Conservation (phyloP, 2,888 invertebrate species). For the Apocheima hispidaria region DNA sequence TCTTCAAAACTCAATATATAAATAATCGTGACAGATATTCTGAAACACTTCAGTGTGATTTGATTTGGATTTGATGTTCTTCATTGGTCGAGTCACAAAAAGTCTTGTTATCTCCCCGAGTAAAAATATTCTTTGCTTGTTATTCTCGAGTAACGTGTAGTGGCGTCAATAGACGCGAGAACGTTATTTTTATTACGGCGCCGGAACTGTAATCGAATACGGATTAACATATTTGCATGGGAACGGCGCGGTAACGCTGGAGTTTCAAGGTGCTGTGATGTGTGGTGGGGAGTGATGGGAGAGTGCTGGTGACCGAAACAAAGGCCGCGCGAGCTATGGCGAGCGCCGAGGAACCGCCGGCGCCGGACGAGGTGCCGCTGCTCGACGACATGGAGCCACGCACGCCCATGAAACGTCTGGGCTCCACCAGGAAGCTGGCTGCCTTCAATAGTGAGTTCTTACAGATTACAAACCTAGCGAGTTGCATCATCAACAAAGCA, state of each 20-base stretch:
- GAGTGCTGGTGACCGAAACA: constrained; percentile 3
- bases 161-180: constrained; percentile 30
- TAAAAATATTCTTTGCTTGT: no score
- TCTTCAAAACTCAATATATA: no score
- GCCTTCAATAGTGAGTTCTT: constrained; percentile 91
- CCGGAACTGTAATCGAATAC: constrained; percentile 42
- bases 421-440: constrained; percentile 92
- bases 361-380: constrained; percentile 94
- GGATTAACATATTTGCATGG: background rate
- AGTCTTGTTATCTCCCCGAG: no score
- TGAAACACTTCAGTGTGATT: no score
- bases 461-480: background rate
- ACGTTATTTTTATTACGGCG: constrained; percentile 53
- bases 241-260: background rate
- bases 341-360: constrained; percentile 90
- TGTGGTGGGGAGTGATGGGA: constrained; percentile 8
- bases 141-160: background rate
- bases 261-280: background rate
- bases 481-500: constrained; percentile 1
- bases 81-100: no score
- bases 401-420: constrained; percentile 92
- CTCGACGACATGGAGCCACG: constrained; percentile 92
- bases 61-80: no score
- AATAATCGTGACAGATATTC: no score
- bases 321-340: constrained; percentile 45